These are phyloP conservation scores for Ganaspis brasiliensis DNA, from an alignment of 2,888 invertebrate genomes.

Conservation along the genomic window DNA sequence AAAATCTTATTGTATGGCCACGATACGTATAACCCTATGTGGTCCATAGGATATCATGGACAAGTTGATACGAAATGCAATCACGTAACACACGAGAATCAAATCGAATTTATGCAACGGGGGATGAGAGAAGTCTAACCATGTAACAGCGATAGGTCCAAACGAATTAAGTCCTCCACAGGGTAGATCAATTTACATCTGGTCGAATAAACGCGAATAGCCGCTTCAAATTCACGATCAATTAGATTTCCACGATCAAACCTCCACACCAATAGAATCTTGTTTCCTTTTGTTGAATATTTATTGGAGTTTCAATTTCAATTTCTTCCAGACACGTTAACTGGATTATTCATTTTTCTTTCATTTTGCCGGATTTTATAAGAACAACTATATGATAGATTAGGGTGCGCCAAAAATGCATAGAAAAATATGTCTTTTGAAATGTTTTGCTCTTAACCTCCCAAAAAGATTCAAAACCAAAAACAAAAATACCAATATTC, in stretches of 20 bases:
- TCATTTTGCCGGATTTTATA: too few relatives aligned
- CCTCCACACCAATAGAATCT: constrained; percentile 38
- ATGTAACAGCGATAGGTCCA: constrained; percentile 65
- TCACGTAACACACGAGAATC: constrained; percentile 60
- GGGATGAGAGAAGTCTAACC: constrained; percentile 52
- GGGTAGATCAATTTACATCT: constrained; percentile 61
- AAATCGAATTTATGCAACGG: constrained; percentile 65
- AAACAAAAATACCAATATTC: too few relatives aligned
- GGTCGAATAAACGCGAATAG: constrained; percentile 60
- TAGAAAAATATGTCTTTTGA: too few relatives aligned
- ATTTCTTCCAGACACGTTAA: too few relatives aligned
- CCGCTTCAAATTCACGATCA: constrained; percentile 43
- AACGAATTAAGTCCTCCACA: constrained; percentile 62
- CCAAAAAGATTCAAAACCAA: too few relatives aligned
- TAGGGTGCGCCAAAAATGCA: too few relatives aligned
- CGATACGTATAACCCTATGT: constrained; percentile 55
- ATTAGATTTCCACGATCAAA: constrained; percentile 53
- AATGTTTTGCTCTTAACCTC: too few relatives aligned
- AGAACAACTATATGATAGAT: too few relatives aligned
- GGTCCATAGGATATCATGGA: constrained; percentile 53
- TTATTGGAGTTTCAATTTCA: constrained; percentile 21
- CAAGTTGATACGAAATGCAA: constrained; percentile 58
- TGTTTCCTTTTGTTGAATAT: constrained; percentile 39
- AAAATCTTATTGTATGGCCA: constrained; percentile 60
- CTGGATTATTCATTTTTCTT: too few relatives aligned